Evolutionary conservation across 2,888 invertebrate species (phyloP).

Genomic region (Oligia latruncula): DNA sequence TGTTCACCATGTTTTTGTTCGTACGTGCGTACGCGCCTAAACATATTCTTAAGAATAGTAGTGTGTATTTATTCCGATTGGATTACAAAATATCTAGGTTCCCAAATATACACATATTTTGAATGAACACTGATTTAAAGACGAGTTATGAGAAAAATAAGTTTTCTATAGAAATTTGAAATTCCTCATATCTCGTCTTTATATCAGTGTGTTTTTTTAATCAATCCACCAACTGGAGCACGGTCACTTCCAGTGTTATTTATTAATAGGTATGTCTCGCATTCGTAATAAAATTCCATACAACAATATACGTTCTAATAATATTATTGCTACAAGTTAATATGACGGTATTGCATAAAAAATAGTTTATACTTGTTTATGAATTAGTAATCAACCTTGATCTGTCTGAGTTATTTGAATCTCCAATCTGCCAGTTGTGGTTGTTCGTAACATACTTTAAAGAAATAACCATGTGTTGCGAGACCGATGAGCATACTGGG

Average conservation of each 20-base stretch:
- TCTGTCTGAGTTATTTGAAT: not conserved
- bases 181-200: too few species aligned
- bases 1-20: too few species aligned
- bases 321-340: not conserved
- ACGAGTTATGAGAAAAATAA: too few species aligned
- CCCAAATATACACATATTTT: too few species aligned
- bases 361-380: constrained; percentile 1
- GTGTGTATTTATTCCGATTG: too few species aligned
- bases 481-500: too few species aligned
- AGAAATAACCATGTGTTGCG: too few species aligned
- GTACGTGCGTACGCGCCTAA: too few species aligned
- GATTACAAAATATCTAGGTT: too few species aligned
- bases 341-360: not conserved
- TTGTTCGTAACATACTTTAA: not conserved
- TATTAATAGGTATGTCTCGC: not conserved
- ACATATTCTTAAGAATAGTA: too few species aligned
- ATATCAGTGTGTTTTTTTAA: not conserved
- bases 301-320: not conserved
- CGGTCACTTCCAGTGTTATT: constrained; percentile 3
- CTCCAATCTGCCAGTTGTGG: not conserved
- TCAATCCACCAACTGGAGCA: constrained; percentile 22
- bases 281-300: constrained; percentile 5
- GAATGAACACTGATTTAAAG: too few species aligned
- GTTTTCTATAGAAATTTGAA: too few species aligned
- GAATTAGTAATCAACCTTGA: not conserved